Conservation (phyloP, 1,140 invertebrate genomes). For the Temnothorax curvispinosus region DNA sequence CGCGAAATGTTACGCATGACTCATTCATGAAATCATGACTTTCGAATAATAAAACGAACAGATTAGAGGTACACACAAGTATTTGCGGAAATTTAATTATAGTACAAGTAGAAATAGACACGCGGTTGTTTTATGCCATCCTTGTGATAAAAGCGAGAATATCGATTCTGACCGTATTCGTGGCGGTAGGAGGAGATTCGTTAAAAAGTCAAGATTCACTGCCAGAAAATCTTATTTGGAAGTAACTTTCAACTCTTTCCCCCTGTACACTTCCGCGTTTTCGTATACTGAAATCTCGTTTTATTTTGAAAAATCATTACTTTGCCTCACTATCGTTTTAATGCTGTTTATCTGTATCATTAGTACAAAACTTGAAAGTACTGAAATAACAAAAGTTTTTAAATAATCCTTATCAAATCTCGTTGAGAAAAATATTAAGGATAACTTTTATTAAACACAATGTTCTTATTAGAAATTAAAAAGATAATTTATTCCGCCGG, state of each 20-base stretch:
- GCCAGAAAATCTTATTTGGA: conserved; percentile 34
- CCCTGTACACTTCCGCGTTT: conserved; percentile 11
- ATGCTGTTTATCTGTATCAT: conserved; percentile 28
- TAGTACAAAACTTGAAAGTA: background rate
- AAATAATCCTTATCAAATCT: background rate
- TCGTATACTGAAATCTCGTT: background rate
- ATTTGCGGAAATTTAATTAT: conserved; percentile 19
- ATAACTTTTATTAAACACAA: background rate
- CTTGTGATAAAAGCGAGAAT: conserved; percentile 36
- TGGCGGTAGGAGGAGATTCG: background rate
- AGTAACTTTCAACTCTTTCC: conserved; percentile 41
- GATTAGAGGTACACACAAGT: background rate
- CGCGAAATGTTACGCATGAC: conserved; percentile 19
- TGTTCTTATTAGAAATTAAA: background rate
- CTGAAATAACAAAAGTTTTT: background rate
- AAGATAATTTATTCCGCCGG: background rate
- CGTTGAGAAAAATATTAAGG: background rate
- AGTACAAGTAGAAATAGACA: background rate
- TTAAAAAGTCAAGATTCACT: conserved; percentile 59
- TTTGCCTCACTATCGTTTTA: conserved; percentile 32
- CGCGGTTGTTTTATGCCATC: conserved; percentile 23
- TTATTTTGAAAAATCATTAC: conserved; percentile 20
- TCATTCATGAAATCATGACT: background rate
- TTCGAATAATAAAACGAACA: background rate
- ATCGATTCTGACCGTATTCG: conserved; percentile 62